Evolutionary conservation across 2,888 invertebrate species (phyloP).

Genomic region (Catocala nupta): DNA sequence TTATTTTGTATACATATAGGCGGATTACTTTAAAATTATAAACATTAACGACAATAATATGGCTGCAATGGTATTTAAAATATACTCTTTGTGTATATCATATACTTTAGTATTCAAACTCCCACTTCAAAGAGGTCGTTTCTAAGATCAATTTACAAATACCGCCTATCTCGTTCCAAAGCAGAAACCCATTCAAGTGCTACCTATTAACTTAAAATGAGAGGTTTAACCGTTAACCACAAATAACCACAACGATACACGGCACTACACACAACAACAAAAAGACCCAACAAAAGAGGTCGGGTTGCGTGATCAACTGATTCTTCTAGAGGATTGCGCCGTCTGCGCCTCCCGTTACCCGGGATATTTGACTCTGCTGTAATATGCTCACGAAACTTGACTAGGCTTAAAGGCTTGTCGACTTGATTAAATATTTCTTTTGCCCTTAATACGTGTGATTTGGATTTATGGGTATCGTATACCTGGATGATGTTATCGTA

Average conservation of each 20-base stretch:
- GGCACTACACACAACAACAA: conserved; percentile 1
- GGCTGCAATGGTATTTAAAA: no score
- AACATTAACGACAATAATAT: no score
- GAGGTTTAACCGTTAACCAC: background rate
- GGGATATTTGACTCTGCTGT: conserved; percentile 54
- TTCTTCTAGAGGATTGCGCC: conserved; percentile 23
- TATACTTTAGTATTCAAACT: no score
- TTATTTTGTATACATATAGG: no score
- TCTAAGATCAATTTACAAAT: no score
- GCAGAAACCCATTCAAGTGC: conserved; percentile 4
- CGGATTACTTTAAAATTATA: no score
- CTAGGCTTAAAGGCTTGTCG: conserved; percentile 44
- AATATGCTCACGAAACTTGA: conserved; percentile 58
- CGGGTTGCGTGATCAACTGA: conserved; percentile 23
- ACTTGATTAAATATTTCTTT: conserved; percentile 58
- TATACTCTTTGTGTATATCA: no score
- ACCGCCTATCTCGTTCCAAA: no score
- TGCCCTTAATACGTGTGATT: conserved; percentile 26
- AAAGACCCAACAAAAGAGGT: conserved; percentile 18
- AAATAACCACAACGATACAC: conserved; percentile 17
- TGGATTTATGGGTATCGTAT: conserved; percentile 14
- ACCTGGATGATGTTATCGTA: background rate
- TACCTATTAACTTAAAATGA: conserved; percentile 12
- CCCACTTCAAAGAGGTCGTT: no score
- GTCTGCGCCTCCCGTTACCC: conserved; percentile 53